Conservation (phyloP, 1,140 invertebrate genomes). For the Steinernema khuongi region DNA sequence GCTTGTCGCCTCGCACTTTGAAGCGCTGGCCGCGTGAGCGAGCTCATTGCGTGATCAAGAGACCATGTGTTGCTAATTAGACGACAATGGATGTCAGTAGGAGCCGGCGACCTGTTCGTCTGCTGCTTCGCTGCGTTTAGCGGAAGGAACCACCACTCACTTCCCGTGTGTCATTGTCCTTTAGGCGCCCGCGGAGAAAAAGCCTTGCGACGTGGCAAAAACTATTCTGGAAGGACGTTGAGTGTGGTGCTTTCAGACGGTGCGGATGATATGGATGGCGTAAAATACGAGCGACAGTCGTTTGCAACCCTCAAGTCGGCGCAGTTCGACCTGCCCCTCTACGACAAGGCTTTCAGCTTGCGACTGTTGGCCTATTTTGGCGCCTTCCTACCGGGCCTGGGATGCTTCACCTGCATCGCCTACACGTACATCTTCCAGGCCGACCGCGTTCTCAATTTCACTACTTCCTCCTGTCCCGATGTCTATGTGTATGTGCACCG, state of each 20-base stretch:
- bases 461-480: constrained; percentile 47
- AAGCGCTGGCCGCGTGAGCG: neutral
- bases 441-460: constrained; percentile 51
- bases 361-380: constrained; percentile 28
- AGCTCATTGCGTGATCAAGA: neutral
- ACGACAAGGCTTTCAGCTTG: neutral
- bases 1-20: constrained; percentile 4
- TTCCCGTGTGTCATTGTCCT: neutral
- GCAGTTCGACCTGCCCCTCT: neutral
- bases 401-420: constrained; percentile 51
- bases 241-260: constrained; percentile 1
- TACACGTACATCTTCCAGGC: constrained; percentile 55
- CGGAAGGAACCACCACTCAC: neutral
- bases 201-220: neutral
- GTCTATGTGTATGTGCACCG: constrained; percentile 44
- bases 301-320: constrained; percentile 2
- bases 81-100: neutral
- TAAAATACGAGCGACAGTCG: neutral
- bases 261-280: neutral
- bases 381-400: constrained; percentile 47
- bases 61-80: constrained; percentile 6
- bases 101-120: neutral
- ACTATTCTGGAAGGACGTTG: neutral
- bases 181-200: neutral
- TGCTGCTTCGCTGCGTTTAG: neutral